Evolutionary conservation across 1,140 invertebrate genomes (phyloP).

Genomic region (Dysdera silvatica): DNA sequence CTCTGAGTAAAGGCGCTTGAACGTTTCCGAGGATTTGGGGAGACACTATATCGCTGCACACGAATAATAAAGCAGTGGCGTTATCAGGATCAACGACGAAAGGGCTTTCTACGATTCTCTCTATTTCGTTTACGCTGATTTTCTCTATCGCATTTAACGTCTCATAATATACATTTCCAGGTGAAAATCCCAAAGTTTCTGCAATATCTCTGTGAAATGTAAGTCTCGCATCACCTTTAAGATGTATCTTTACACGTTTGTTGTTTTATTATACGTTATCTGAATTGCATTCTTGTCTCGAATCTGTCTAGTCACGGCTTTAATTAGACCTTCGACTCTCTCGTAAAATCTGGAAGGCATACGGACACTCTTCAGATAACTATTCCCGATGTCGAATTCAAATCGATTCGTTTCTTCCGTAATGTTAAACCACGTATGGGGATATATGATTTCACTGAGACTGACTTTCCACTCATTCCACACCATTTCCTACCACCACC

Average conservation of each 20-base stretch:
- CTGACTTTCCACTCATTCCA: not conserved
- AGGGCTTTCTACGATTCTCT: not conserved
- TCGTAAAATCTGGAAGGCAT: not conserved
- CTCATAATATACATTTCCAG: too few relatives aligned
- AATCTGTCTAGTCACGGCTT: not conserved
- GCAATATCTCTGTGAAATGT: not conserved
- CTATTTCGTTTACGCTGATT: too few relatives aligned
- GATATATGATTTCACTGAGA: not conserved
- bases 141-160: too few relatives aligned
- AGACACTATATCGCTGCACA: not conserved
- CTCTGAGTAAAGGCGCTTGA: slow-evolving; percentile 2
- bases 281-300: not conserved
- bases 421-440: not conserved
- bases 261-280: not conserved
- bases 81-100: not conserved
- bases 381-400: too few relatives aligned
- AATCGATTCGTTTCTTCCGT: not conserved
- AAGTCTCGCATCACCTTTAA: not conserved
- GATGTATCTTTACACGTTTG: not conserved
- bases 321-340: not conserved
- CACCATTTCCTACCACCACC: too few relatives aligned
- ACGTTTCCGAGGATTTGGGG: not conserved
- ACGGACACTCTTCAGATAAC: not conserved
- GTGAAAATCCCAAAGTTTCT: not conserved
- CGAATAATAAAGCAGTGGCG: not conserved